phyloP scores from a whole-genome alignment of 2,113 vertebrate species.

The Ciconia boyciana region DNA sequence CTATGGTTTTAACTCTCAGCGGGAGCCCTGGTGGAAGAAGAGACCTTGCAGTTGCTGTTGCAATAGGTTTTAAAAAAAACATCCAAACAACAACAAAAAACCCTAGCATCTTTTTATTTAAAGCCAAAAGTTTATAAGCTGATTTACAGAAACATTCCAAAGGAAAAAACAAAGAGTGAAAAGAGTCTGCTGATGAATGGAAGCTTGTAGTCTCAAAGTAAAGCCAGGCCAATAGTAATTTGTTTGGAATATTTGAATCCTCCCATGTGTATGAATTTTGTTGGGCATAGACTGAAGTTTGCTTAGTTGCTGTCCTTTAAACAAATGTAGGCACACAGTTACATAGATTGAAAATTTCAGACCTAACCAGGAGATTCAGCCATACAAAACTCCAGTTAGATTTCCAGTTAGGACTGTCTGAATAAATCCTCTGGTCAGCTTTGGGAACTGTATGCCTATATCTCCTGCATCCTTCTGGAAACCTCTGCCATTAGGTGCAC shows the following conservation, averaged over 20 bases:
- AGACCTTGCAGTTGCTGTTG: slow-evolving; percentile 1
- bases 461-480: neutral
- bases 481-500: neutral
- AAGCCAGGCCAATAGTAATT: slow-evolving; percentile 18
- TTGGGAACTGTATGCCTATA: neutral
- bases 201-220: slow-evolving; percentile 51
- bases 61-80: neutral
- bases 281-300: neutral
- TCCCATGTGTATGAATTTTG: neutral
- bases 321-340: neutral
- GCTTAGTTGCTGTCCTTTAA: slow-evolving; percentile 14
- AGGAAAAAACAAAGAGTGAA: slow-evolving; percentile 51
- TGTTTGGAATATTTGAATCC: slow-evolving; percentile 50
- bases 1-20: slow-evolving; percentile 17
- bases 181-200: slow-evolving; percentile 51
- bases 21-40: slow-evolving; percentile 11
- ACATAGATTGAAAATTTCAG: neutral
- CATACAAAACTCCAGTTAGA: neutral
- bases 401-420: neutral
- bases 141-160: slow-evolving; percentile 63
- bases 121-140: slow-evolving; percentile 52
- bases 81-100: neutral
- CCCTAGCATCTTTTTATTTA: slow-evolving; percentile 17
- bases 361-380: neutral
- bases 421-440: neutral